A percentile compares a stretch with the other conserved stretches of the same genome.
Evolutionary conservation across 2,113 vertebrate species (phyloP).

Genomic region (Hirundichthys speculiger): DNA sequence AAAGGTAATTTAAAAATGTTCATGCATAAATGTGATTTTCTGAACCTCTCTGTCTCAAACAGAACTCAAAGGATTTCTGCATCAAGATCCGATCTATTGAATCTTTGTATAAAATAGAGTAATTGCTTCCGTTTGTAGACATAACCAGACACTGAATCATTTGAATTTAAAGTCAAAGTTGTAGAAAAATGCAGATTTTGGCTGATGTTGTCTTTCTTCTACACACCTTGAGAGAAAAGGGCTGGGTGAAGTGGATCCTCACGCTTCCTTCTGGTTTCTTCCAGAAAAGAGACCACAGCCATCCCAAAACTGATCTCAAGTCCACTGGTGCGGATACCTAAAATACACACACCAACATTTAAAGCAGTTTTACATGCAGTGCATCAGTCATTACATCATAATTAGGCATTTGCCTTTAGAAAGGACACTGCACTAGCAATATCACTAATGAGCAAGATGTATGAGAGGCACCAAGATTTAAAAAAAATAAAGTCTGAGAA

Average conservation of each 20-base stretch:
- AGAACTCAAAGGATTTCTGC: no score
- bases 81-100: no score
- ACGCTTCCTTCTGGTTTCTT: conserved; percentile 63
- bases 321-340: conserved; percentile 56
- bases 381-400: conserved; percentile 28
- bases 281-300: conserved; percentile 56
- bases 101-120: no score
- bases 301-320: conserved; percentile 46
- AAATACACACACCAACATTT: conserved; percentile 24
- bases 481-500: conserved; percentile 23
- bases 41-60: neutral
- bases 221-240: conserved; percentile 90
- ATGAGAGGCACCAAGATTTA: conserved; percentile 30
- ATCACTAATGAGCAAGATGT: conserved; percentile 49
- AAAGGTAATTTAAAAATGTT: neutral
- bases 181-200: conserved; percentile 1
- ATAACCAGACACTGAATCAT: no score
- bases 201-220: neutral
- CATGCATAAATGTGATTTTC: neutral
- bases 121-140: no score
- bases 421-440: conserved; percentile 32
- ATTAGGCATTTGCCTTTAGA: conserved; percentile 31
- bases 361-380: neutral
- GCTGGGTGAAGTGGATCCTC: conserved; percentile 87
- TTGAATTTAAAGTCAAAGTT: neutral